A percentile compares a stretch with the other conserved stretches of the same genome.
These are phyloP conservation scores for Illadopsis cleaveri DNA, from an alignment of 2,113 vertebrate species.

Conservation along the genomic window DNA sequence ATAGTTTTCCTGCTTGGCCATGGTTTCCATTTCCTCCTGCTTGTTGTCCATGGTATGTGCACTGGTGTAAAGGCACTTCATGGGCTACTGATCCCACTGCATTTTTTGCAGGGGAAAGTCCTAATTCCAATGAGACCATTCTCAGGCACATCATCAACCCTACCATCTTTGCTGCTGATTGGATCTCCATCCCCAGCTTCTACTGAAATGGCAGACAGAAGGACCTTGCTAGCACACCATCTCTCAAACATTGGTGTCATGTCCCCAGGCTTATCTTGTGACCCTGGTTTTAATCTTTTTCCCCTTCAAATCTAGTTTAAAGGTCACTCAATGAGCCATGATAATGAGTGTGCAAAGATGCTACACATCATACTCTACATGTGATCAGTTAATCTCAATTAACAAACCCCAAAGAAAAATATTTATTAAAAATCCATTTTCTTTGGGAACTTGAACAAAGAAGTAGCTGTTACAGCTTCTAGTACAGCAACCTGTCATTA, in stretches of 20 bases:
- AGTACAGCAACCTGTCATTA: not conserved
- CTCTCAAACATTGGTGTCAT: not conserved
- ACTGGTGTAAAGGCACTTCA: not conserved
- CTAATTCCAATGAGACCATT: rapidly evolving
- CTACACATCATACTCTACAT: not conserved
- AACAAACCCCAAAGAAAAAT: not conserved
- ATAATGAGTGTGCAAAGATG: not conserved
- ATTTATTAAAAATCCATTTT: not conserved
- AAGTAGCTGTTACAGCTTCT: not conserved
- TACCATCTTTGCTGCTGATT: not conserved
- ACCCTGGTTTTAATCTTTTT: not conserved
- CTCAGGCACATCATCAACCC: not conserved
- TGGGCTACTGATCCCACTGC: not conserved
- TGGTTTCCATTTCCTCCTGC: not conserved
- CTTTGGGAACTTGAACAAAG: not conserved
- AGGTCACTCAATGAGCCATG: not conserved
- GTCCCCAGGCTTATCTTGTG: not conserved
- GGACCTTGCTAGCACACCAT: not conserved
- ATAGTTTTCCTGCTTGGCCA: not conserved
- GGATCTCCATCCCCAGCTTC: not conserved
- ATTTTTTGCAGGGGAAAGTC: not conserved
- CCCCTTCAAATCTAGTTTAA: not conserved
- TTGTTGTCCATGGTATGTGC: not conserved
- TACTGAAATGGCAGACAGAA: not conserved
- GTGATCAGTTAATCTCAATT: not conserved